Conservation (phyloP, 2,888 invertebrate genomes). For the Cenopis cana region DNA sequence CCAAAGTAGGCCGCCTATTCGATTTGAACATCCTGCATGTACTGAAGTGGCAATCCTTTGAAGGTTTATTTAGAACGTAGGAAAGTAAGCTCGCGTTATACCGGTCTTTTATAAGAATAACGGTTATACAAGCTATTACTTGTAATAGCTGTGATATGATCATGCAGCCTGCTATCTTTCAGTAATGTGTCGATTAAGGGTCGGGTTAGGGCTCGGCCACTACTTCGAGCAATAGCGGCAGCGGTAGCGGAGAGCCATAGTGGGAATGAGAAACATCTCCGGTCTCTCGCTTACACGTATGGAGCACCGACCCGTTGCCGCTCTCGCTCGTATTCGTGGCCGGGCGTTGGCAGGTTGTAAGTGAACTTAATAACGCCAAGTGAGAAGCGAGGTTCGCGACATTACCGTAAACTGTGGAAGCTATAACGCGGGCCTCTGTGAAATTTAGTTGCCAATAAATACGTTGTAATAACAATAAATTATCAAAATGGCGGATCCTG, state of each 20-base stretch:
- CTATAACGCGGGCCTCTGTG: slow-evolving; percentile 64
- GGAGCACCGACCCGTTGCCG: too few species aligned
- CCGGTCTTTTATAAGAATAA: slow-evolving; percentile 38
- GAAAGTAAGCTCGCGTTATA: slow-evolving; percentile 5
- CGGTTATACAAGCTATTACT: slow-evolving; percentile 40
- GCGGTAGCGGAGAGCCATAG: too few species aligned
- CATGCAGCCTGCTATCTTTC: slow-evolving; percentile 41
- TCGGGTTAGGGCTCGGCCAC: slow-evolving; percentile 18
- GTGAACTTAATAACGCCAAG: slow-evolving; percentile 42
- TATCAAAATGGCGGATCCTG: slow-evolving; percentile 58
- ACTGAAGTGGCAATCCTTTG: not conserved
- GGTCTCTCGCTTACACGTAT: too few species aligned
- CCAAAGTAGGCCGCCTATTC: not conserved
- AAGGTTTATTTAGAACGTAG: slow-evolving; percentile 27
- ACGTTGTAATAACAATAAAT: slow-evolving; percentile 57
- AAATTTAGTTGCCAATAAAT: slow-evolving; percentile 67
- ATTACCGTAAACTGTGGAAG: slow-evolving; percentile 78
- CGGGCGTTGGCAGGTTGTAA: slow-evolving; percentile 10
- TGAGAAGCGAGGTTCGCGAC: slow-evolving; percentile 49
- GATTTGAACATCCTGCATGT: not conserved
- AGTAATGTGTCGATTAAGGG: slow-evolving; percentile 46
- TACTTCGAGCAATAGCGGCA: too few species aligned
- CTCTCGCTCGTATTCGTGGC: too few species aligned
- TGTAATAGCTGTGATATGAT: slow-evolving; percentile 38
- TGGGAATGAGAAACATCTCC: too few species aligned